Conservation (phyloP, 2,888 invertebrate species). For the Leptura quadrifasciata region DNA sequence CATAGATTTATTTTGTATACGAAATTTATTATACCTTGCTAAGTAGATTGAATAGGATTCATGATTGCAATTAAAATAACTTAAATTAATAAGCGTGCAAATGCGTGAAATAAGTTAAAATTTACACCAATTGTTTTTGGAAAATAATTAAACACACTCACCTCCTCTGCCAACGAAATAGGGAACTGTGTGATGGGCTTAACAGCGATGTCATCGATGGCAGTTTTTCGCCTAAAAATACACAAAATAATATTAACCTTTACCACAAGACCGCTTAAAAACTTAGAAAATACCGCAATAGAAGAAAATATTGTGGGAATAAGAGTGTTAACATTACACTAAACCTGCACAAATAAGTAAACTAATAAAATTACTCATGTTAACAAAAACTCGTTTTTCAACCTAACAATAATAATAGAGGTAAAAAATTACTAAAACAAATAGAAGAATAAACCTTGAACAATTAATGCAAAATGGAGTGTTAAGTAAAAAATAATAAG, state of each 20-base stretch:
- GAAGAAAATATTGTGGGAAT: constrained; percentile 66
- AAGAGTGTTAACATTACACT: constrained; percentile 64
- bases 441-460: constrained; percentile 61
- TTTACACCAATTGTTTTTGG: constrained; percentile 11
- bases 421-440: constrained; percentile 61
- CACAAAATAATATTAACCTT: constrained; percentile 41
- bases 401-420: constrained; percentile 54
- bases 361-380: constrained; percentile 43
- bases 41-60: not conserved
- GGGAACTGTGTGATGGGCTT: constrained; percentile 92
- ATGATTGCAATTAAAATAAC: not conserved
- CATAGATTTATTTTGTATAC: constrained; percentile 10
- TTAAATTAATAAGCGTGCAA: constrained; percentile 32
- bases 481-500: constrained; percentile 21
- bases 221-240: constrained; percentile 79
- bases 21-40: not conserved
- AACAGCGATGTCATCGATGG: constrained; percentile 89
- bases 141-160: constrained; percentile 75
- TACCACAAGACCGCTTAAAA: constrained; percentile 26
- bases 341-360: constrained; percentile 50
- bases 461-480: constrained; percentile 45
- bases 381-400: constrained; percentile 62
- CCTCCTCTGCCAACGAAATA: constrained; percentile 88
- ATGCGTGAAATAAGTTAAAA: constrained; percentile 34
- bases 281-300: constrained; percentile 62